Evolutionary conservation across 2,113 vertebrate species (phyloP).

Genomic region (Aleadryas rufinucha): DNA sequence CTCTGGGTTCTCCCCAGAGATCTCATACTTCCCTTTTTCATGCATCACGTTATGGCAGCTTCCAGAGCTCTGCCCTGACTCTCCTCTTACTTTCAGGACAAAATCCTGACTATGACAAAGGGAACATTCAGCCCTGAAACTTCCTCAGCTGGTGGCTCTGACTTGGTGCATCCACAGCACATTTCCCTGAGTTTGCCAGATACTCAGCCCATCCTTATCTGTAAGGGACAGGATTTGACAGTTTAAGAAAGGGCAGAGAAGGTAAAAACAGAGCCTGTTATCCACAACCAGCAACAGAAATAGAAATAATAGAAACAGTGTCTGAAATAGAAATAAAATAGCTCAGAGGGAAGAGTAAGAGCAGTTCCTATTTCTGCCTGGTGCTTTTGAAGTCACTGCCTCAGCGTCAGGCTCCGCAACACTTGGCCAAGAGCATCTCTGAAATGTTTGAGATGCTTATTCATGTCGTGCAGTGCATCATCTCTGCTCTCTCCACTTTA

Average conservation of each 20-base stretch:
- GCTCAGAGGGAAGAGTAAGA: neutral
- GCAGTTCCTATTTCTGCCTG: neutral
- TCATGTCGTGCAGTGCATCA: fast-evolving
- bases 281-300: neutral
- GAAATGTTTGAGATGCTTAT: neutral
- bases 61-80: neutral
- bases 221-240: neutral
- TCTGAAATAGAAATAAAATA: neutral
- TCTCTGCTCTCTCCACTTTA: neutral
- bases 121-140: neutral
- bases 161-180: neutral
- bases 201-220: neutral
- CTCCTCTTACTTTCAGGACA: neutral
- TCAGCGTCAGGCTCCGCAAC: neutral
- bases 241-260: neutral
- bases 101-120: neutral
- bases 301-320: neutral
- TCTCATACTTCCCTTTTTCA: neutral
- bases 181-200: neutral
- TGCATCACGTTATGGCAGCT: fast-evolving
- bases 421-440: neutral
- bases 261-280: neutral
- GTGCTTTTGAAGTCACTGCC: neutral
- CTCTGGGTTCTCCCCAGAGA: neutral
- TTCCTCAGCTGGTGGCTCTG: neutral